Evolutionary conservation across 1,140 invertebrate species (phyloP), one percentile per base, ranked within the genome.

Genomic region (Brachionus asplanchnoidis): DNA sequence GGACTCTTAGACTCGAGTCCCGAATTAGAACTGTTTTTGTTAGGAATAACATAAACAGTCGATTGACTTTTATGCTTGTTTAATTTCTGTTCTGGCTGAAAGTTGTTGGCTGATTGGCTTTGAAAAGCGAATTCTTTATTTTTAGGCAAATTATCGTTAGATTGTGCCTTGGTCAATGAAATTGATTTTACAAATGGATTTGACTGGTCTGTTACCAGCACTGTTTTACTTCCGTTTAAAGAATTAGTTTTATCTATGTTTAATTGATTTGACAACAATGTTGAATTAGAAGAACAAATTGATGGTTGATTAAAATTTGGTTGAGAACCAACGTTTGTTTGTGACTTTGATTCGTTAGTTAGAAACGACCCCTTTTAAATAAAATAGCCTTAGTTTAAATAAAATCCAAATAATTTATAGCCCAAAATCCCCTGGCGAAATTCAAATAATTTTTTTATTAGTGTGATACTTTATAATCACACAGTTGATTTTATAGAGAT

Each of bases 341-440:
- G 70, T 42, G 40, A 50, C 26, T 77, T 77, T 26, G 44, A 77
- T 12, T 77, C 73, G 44, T 77, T 77, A 50, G 73, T 50, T 77
- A 77, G 42, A 50, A 77, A 77, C 73, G 73, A 77, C 17, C 73
- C 73, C 73, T 77, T 77, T 75, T 17, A 20, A 42, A 77, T 9
- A 26, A 77, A 50, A 50, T 26, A 17, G 20, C 20, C 53, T 60
- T 8, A 60, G 23, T 12, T 3, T 50, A 77, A 77, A 50, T 26
- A 77, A 26, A 77, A 75, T 44, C 0, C 20, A 50, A 77, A 77
- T 26, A 50, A 20, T 77, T 26, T 23, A 46, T 26, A 11, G 2
- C 8, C 20, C 5, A 60, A 23, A 20, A 20, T 20, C 9, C 53
- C 17, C 3, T 20, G 53, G 8, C n/a, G 20, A 23, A 60, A 60